A percentile compares a stretch with the other conserved stretches of the same genome.
Evolutionary conservation across 1,140 invertebrate genomes (phyloP).

Genomic region (Helicoverpa armigera): DNA sequence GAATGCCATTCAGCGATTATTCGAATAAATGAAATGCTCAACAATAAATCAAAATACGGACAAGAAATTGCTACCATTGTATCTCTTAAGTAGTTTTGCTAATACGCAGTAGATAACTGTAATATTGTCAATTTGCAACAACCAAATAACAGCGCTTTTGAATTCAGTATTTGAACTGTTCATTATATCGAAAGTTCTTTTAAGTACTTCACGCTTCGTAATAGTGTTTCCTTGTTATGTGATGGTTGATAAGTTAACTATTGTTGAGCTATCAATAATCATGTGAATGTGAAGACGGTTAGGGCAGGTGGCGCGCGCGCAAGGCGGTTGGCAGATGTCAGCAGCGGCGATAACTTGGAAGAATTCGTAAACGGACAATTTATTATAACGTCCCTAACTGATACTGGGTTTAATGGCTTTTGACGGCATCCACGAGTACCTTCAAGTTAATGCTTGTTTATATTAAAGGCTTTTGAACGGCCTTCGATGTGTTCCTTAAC

Average conservation of each 20-base stretch:
- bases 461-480: slow-evolving; percentile 2
- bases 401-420: slow-evolving; percentile 25
- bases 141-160: neutral
- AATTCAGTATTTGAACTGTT: too few relatives aligned
- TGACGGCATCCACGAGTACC: slow-evolving; percentile 7
- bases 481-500: neutral
- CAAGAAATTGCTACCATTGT: neutral
- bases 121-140: neutral
- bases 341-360: slow-evolving; percentile 16
- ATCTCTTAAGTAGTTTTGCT: neutral
- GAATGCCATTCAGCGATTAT: slow-evolving; percentile 12
- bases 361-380: slow-evolving; percentile 44
- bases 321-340: slow-evolving; percentile 58
- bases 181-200: too few relatives aligned
- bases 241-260: slow-evolving; percentile 36
- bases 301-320: slow-evolving; percentile 49
- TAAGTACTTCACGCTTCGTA: neutral
- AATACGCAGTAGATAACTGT: too few relatives aligned
- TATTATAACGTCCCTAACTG: slow-evolving; percentile 38
- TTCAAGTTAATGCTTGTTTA: neutral
- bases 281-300: slow-evolving; percentile 43
- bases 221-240: slow-evolving; percentile 27
- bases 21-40: neutral
- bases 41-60: slow-evolving; percentile 9
- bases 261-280: slow-evolving; percentile 47